phyloP scores from a whole-genome alignment of 2,888 invertebrate species.

The Bellardia pandia region DNA sequence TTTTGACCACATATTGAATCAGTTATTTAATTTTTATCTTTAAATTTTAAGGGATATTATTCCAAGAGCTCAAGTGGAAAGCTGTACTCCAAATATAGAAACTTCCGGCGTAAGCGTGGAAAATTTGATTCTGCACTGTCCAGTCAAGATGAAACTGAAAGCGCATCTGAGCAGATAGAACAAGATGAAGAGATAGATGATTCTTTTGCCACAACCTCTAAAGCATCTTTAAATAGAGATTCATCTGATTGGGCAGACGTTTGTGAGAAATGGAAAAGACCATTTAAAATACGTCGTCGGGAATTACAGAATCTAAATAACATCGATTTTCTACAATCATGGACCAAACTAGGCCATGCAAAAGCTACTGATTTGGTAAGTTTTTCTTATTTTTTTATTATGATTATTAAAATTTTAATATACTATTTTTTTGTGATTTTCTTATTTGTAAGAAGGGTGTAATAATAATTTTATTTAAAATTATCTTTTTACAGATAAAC shows the following conservation, averaged over 20 bases:
- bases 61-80: constrained; percentile 27
- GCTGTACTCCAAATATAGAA: constrained; percentile 27
- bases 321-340: constrained; percentile 21
- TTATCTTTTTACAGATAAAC: not conserved
- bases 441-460: not conserved
- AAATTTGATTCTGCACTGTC: not conserved
- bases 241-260: constrained; percentile 18
- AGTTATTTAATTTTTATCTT: too few relatives aligned
- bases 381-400: not conserved
- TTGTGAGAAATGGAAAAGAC: constrained; percentile 33
- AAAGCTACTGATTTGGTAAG: constrained; percentile 30
- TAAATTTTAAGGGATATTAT: constrained; percentile 12
- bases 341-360: constrained; percentile 29
- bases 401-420: not conserved
- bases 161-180: not conserved
- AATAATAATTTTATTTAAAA: not conserved
- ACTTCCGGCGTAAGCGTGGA: constrained; percentile 17
- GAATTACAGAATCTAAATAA: not conserved
- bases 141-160: constrained; percentile 7
- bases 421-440: too few relatives aligned
- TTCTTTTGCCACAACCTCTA: too few relatives aligned
- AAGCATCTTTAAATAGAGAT: constrained; percentile 3
- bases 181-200: not conserved
- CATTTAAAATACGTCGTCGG: constrained; percentile 27
- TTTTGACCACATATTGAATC: too few relatives aligned